Base-by-base conservation (phyloP, 2,797 vertebrate species). In the Ptychobarbus kaznakovi region DNA sequence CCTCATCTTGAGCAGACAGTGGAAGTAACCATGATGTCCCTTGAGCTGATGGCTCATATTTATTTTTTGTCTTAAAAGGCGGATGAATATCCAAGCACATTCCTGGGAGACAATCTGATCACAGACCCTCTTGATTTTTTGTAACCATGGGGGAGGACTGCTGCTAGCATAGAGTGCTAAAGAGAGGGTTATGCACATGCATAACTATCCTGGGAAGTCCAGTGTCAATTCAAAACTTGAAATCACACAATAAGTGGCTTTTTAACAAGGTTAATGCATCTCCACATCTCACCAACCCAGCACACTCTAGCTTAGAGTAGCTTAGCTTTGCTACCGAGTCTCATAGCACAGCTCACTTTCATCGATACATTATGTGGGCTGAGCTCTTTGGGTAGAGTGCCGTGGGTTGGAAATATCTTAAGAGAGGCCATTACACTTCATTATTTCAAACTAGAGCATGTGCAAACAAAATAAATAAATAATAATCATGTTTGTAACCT, bases 41-140 rank as follows among this genome's bases (percentile, higher is more conserved):
- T 66, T 76, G 80, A 90, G 95, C 93, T 94, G 94, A 95, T 92
- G 85, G 80, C 86, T 89, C 89, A 81, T 95, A 94, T 95, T 96
- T 96, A 94, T 93, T 94, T 95, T 95, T 93, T 81, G 92, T 94
- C 93, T 95, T 95, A 95, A 94, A 94, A 94, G 92, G 92, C 91
- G 92, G 94, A 93, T 94, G 92, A 91, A 90, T 91, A 94, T 93
- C 91, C 89, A 90, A 86, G 49, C 81, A 91, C 44, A 90, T 93
- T 92, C 89, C 89, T 90, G 89, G 90, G 89, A 92, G 86, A 92
- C 94, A 94, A 95, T 95, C 93, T 94, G 90, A 92, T 95, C 92
- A 90, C 76, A 70, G 70, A 68, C 13, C 80, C 63, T 56, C n/a
- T 76, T 83, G 78, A 83, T 86, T 80, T 86, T 87, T 86, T 72